These are phyloP conservation scores for Drosophila ochracea DNA, from an alignment of 2,888 invertebrate genomes.

Conservation along the genomic window DNA sequence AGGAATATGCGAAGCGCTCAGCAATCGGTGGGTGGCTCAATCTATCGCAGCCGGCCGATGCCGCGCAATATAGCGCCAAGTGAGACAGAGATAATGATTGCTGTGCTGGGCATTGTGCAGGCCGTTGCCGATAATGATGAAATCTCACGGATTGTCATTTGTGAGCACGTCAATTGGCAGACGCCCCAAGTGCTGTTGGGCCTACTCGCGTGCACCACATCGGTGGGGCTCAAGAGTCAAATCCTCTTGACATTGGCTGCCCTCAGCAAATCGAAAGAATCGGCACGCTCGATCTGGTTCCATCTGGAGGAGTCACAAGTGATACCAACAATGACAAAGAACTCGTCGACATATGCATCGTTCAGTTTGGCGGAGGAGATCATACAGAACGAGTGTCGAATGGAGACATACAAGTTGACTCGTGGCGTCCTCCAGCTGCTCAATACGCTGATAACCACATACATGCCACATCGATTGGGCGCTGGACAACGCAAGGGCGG, in stretches of 20 bases:
- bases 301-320: conserved; percentile 93
- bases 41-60: conserved; percentile 87
- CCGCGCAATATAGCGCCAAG: conserved; percentile 90
- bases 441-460: conserved; percentile 90
- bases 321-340: conserved; percentile 89
- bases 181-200: conserved; percentile 89
- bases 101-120: conserved; percentile 92
- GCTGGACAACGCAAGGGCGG: conserved; percentile 93
- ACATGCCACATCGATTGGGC: conserved; percentile 91
- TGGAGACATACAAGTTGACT: conserved; percentile 95
- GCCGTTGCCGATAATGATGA: conserved; percentile 93
- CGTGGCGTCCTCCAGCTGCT: conserved; percentile 92
- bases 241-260: conserved; percentile 92
- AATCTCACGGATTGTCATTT: conserved; percentile 92
- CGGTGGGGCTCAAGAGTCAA: conserved; percentile 93
- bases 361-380: conserved; percentile 92
- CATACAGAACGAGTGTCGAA: conserved; percentile 95
- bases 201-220: conserved; percentile 94
- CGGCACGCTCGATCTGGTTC: conserved; percentile 94
- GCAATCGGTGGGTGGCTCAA: conserved; percentile 86
- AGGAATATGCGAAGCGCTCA: conserved; percentile 90
- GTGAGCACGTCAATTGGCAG: conserved; percentile 95
- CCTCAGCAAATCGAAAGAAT: conserved; percentile 91
- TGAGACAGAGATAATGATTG: conserved; percentile 93
- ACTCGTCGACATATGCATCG: conserved; percentile 86